Percentiles rank a stretch among this genome's conserved stretches.
Conservation (phyloP, 1,140 invertebrate genomes). For the Anagrus nilaparvatae region DNA sequence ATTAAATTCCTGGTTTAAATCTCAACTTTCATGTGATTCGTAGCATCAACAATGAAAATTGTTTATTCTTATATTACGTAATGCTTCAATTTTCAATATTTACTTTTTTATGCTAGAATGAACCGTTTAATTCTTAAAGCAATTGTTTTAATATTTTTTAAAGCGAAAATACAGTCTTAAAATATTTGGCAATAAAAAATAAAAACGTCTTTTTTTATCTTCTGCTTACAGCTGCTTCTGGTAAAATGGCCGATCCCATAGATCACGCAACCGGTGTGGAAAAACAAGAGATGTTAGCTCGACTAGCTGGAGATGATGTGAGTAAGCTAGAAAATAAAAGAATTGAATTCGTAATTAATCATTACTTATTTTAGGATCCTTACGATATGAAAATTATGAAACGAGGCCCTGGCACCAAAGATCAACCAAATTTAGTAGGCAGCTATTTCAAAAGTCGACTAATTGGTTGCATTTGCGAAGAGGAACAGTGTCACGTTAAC, state of each 20-base stretch:
- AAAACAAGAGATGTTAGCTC: constrained; percentile 76
- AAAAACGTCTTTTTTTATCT: constrained; percentile 1
- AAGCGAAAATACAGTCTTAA: not conserved
- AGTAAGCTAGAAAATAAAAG: constrained; percentile 24
- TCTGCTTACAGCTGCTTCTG: constrained; percentile 38
- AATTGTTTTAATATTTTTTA: not conserved
- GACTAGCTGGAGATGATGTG: constrained; percentile 75
- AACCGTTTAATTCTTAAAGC: not conserved
- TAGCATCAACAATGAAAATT: not conserved
- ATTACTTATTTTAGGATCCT: constrained; percentile 60
- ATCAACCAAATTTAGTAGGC: constrained; percentile 78
- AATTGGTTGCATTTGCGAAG: constrained; percentile 94
- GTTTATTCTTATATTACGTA: constrained; percentile 27
- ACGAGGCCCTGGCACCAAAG: constrained; percentile 71
- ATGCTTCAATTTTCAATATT: constrained; percentile 11
- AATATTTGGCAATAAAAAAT: constrained; percentile 5
- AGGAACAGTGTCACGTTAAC: constrained; percentile 75
- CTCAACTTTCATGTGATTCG: not conserved
- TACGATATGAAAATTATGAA: constrained; percentile 76
- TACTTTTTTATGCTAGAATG: not conserved
- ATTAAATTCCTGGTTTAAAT: not conserved
- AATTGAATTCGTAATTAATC: constrained; percentile 7
- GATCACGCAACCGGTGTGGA: constrained; percentile 91
- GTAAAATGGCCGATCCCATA: constrained; percentile 62
- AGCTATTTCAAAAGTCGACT: constrained; percentile 81